Evolutionary conservation across 2,797 vertebrate genomes (phyloP).

Genomic region (Zenarchopterus dispar): DNA sequence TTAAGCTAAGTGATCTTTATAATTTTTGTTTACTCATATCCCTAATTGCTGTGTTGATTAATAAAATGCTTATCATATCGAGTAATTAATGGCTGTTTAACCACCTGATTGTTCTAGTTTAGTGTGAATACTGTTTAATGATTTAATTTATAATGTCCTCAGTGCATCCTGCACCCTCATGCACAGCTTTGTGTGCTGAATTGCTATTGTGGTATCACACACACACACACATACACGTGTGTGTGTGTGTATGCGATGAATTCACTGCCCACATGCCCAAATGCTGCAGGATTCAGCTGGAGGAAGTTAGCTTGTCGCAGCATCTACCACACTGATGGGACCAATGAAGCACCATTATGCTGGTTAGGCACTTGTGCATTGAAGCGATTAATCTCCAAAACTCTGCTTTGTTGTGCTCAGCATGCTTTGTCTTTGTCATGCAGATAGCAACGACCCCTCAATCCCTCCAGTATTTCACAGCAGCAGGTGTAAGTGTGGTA

Average conservation of each 20-base stretch:
- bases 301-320: slow-evolving; percentile 52
- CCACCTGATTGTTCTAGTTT: slow-evolving; percentile 12
- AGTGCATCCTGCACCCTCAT: not conserved
- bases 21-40: slow-evolving; percentile 10
- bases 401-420: slow-evolving; percentile 27
- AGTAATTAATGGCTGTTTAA: slow-evolving; percentile 8
- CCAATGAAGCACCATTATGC: slow-evolving; percentile 37
- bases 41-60: slow-evolving; percentile 26
- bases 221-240: too few species aligned
- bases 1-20: slow-evolving; percentile 14
- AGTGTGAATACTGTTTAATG: slow-evolving; percentile 6
- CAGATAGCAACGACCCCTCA: slow-evolving; percentile 17
- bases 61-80: slow-evolving; percentile 11
- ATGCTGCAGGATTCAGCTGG: slow-evolving; percentile 49
- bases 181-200: slow-evolving; percentile 4
- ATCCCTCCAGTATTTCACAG: slow-evolving; percentile 19
- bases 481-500: slow-evolving; percentile 27
- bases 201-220: too few species aligned
- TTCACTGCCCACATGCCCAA: not conserved
- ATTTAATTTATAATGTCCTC: slow-evolving; percentile 18
- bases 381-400: slow-evolving; percentile 52
- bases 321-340: slow-evolving; percentile 47
- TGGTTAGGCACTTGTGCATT: slow-evolving; percentile 33
- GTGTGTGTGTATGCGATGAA: slow-evolving; percentile 22
- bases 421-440: slow-evolving; percentile 37